Evolutionary conservation across 1,140 invertebrate genomes (phyloP), one percentile per base, ranked within the genome.

Genomic region (Nasonia longicornis): DNA sequence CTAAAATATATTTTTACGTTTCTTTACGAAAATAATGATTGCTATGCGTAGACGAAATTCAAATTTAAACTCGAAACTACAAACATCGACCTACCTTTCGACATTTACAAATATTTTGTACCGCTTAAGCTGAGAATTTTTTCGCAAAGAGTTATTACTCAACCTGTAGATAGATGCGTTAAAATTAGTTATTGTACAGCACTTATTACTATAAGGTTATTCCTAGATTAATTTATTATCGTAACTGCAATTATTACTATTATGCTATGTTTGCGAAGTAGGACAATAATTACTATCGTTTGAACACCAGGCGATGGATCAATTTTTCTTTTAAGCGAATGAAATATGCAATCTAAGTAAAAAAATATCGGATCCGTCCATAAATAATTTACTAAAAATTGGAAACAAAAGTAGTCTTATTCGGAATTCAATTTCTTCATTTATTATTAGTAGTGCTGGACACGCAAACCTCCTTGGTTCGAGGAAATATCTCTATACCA

Each of bases 111-210:
- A 31, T 74, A 16, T 74, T 63, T 74, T 11, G 12, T 52, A 74
- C 45, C 45, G 20, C 35, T 38, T 31, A 70, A 20, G 8, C 20
- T 73, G 7, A 42, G 2, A 48, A 48, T 58, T 31, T 26, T 31
- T 63, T 63, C 14, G 72, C 71, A 75, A 35, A 22, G 31, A 70
- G 66, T 81, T 81, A 2, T 72, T 48, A 45, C 35, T 66, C 10
- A 77, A 66, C 45, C 10, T 77, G 80, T 72, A 77, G 52, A 77
- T 77, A 81, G 67, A 31, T 48, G 26, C 52, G 52, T 81, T 81
- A 45, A 81, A 78, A 38, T 73, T 73, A 73, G 38, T 81, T 81
- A 78, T 29, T 82, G 76, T 82, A 78, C 69, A 82, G 80, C 58
- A 78, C 75, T 78, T 82, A 78, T 67, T 77, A 75, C 22, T 42